Evolutionary conservation across 2,888 invertebrate genomes (phyloP).

Genomic region (Ochropacha duplaris): DNA sequence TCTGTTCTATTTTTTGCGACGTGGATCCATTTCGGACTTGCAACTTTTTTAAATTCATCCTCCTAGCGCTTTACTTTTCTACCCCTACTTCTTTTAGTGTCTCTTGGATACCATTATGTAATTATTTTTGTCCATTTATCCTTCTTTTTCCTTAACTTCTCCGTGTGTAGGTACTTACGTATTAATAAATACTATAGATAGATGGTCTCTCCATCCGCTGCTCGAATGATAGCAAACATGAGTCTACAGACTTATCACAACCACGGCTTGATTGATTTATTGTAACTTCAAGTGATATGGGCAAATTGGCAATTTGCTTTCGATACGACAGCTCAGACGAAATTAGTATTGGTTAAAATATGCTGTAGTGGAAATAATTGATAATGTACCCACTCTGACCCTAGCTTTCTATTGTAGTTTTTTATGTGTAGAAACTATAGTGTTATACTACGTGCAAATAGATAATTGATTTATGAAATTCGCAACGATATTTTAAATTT

Average conservation of each 20-base stretch:
- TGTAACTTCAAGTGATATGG: constrained; percentile 43
- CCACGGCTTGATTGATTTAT: constrained; percentile 35
- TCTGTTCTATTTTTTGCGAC: too few species aligned
- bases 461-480: constrained; percentile 1
- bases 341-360: constrained; percentile 45
- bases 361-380: constrained; percentile 53
- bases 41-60: too few species aligned
- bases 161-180: too few species aligned
- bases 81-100: too few species aligned
- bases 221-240: too few species aligned
- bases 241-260: constrained; percentile 2
- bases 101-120: too few species aligned
- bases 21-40: too few species aligned
- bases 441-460: not conserved
- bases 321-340: constrained; percentile 44
- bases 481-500: constrained; percentile 3
- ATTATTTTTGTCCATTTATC: too few species aligned
- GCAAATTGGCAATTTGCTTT: constrained; percentile 48
- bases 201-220: too few species aligned
- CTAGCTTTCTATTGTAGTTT: constrained; percentile 45
- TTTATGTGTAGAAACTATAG: constrained; percentile 10
- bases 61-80: too few species aligned
- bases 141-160: too few species aligned
- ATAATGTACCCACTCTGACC: constrained; percentile 42
- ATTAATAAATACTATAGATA: too few species aligned